Conservation (phyloP, 2,113 vertebrate genomes). For the Terrapene triunguis region DNA sequence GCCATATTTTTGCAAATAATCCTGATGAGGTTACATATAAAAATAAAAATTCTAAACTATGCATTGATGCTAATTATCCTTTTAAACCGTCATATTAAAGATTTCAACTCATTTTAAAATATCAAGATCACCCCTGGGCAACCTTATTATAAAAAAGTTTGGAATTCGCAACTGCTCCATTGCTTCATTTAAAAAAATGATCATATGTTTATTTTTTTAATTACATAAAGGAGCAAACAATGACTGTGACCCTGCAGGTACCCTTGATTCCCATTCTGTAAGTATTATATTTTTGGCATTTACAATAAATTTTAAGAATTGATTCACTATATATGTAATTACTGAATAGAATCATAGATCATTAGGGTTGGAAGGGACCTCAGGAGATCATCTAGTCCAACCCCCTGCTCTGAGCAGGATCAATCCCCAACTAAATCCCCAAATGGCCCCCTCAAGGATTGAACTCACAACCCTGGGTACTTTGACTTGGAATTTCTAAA, state of each 20-base stretch:
- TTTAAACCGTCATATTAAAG: background rate
- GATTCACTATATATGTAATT: background rate
- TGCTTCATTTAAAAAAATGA: slow-evolving; percentile 7
- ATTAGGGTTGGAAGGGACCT: too few relatives aligned
- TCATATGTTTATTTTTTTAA: slow-evolving; percentile 39
- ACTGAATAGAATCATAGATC: too few relatives aligned
- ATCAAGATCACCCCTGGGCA: background rate
- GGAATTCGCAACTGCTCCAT: background rate
- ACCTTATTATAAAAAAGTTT: fast-evolving
- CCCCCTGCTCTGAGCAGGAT: too few relatives aligned
- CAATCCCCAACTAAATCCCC: too few relatives aligned
- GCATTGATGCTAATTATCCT: background rate
- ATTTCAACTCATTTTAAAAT: background rate
- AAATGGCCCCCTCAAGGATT: too few relatives aligned
- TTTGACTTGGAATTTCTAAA: background rate
- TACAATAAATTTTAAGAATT: background rate
- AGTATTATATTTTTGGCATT: slow-evolving; percentile 46
- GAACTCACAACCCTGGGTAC: too few relatives aligned
- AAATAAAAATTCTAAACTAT: background rate
- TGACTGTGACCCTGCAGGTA: slow-evolving; percentile 86
- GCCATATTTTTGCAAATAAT: background rate
- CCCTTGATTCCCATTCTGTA: slow-evolving; percentile 81
- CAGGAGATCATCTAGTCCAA: too few relatives aligned
- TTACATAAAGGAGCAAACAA: slow-evolving; percentile 62
- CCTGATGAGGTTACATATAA: background rate